Base-by-base conservation (phyloP, 2,113 vertebrate species). In the Triplophysa siluroides region DNA sequence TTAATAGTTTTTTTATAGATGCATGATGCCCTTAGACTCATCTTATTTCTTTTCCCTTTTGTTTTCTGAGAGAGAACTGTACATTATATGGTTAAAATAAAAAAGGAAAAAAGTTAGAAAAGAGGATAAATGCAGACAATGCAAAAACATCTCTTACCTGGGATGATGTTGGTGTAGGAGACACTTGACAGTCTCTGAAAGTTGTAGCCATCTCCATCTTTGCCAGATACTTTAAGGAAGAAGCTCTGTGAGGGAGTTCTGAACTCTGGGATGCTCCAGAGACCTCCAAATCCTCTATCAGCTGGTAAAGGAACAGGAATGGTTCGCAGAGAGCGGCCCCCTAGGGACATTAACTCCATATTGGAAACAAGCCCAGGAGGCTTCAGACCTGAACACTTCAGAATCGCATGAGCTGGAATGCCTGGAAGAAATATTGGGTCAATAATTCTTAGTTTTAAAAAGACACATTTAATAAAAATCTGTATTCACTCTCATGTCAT, bases 181-280 rank as follows among this genome's bases (percentile, higher is more conserved):
- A 98, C 95, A 14, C 93, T 95, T 0, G 97, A 98, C 82, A 98
- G 91, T n/a, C 97, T 95, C 83, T 97, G 96, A 86, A 98, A 92
- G 45, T 87, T 86, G 82, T 95, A 92, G 5, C 96, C 96, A 13
- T 92, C 91, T 1, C 83, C 84, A 0, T 98, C 96, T 84, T 93
- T 87, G 1, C 97, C 97, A 4, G 90, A 95, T 76, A 95, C 93
- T 87, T 93, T 96, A 85, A 98, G 91, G 79, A 95, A 95, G 87
- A 98, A 98, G 80, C 94, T 95, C 19, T 95, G 94, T 0, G 81
- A 78, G 18, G 97, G 96, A 0, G 92, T 91, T 0, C 52, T 91
- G 80, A 97, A 94, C 0, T 91, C 91, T 0, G 96, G 94, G 8
- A 93, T 92, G 33, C 86, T 89, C 97, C 97, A 98, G 75, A 98